Evolutionary conservation across 2,888 invertebrate species (phyloP).

Genomic region (Epinotia ramella): DNA sequence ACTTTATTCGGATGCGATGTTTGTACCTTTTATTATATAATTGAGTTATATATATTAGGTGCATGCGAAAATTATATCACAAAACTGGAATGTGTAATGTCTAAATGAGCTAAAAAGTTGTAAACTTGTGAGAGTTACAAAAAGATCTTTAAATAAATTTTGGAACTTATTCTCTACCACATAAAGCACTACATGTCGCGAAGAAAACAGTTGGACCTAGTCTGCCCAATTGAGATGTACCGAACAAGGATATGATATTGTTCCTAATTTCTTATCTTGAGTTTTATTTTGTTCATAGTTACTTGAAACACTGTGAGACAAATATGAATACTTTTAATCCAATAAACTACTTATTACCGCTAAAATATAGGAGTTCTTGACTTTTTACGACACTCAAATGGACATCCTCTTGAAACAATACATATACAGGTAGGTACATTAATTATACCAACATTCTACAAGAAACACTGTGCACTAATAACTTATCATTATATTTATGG

Average conservation of each 20-base stretch:
- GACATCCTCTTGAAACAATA: constrained; percentile 1
- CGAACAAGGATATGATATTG: background rate
- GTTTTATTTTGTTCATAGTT: background rate
- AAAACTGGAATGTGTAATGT: constrained; percentile 60
- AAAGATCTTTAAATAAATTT: constrained; percentile 47
- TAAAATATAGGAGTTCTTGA: background rate
- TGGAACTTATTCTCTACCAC: constrained; percentile 44
- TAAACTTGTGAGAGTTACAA: constrained; percentile 48
- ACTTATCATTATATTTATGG: constrained; percentile 62
- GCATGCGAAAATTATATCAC: constrained; percentile 53
- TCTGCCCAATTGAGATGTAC: constrained; percentile 21
- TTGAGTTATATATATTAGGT: constrained; percentile 50
- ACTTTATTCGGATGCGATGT: constrained; percentile 61
- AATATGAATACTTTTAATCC: background rate
- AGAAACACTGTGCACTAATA: constrained; percentile 47
- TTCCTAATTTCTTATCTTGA: background rate
- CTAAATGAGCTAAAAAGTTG: constrained; percentile 53
- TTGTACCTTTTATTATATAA: constrained; percentile 65
- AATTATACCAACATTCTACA: constrained; percentile 31
- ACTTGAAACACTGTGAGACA: background rate
- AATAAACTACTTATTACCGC: background rate
- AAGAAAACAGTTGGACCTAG: constrained; percentile 12
- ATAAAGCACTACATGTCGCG: constrained; percentile 37
- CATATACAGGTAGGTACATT: background rate
- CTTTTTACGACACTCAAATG: constrained; percentile 12